phyloP scores from a whole-genome alignment of 2,888 invertebrate genomes.

The Drosophila borborema region DNA sequence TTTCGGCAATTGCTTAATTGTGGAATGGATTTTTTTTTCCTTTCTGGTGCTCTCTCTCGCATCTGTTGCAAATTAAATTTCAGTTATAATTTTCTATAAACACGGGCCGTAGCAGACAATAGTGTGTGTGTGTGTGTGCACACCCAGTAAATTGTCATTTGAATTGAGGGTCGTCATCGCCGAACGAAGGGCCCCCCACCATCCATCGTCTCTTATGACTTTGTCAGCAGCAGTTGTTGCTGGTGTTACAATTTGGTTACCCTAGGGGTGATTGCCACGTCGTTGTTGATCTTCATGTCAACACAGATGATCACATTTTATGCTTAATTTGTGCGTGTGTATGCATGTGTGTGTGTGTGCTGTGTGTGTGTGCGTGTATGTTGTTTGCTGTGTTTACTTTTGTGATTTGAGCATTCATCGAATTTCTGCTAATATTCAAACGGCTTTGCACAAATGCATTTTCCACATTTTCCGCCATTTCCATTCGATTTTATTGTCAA shows the following conservation, averaged over 20 bases:
- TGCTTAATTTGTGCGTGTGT: conserved; percentile 59
- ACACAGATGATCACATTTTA: conserved; percentile 85
- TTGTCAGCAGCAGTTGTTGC: conserved; percentile 48
- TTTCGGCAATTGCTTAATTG: conserved; percentile 53
- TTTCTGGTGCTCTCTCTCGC: conserved; percentile 62
- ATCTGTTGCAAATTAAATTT: conserved; percentile 84
- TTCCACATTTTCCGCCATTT: conserved; percentile 47
- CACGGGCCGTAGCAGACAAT: conserved; percentile 47
- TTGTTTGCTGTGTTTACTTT: conserved; percentile 65
- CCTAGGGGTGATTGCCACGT: conserved; percentile 47
- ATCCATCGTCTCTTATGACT: conserved; percentile 38
- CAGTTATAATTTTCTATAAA: conserved; percentile 81
- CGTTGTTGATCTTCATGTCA: conserved; percentile 85
- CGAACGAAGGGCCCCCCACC: neutral
- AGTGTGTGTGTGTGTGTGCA: conserved; percentile 41
- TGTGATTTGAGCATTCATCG: conserved; percentile 58
- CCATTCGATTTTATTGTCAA: conserved; percentile 73
- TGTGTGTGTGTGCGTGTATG: conserved; percentile 12
- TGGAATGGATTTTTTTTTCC: conserved; percentile 41
- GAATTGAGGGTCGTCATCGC: conserved; percentile 64
- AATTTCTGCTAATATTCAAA: conserved; percentile 58
- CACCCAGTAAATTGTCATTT: conserved; percentile 81
- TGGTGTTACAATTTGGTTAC: conserved; percentile 76
- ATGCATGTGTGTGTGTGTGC: conserved; percentile 13
- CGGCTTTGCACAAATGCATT: conserved; percentile 24